Conservation (phyloP, 1,140 invertebrate genomes). For the Argopecten irradians region DNA sequence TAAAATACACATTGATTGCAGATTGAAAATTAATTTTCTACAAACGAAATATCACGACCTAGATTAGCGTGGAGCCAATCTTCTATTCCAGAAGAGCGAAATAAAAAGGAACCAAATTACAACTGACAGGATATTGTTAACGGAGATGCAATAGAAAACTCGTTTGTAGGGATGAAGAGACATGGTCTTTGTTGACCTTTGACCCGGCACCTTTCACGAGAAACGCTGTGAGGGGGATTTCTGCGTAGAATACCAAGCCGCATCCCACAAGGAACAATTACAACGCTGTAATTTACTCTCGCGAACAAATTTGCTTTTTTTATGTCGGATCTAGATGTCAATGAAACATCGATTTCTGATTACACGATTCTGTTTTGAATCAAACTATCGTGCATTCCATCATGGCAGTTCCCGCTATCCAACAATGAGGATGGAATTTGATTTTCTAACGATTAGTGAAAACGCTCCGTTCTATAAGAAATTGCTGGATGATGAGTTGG, state of each 20-base stretch:
- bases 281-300: not conserved
- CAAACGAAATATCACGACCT: not conserved
- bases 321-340: not conserved
- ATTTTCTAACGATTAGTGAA: not conserved
- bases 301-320: constrained; percentile 1
- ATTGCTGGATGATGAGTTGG: not conserved
- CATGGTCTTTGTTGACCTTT: not conserved
- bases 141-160: not conserved
- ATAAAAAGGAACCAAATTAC: not conserved
- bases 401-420: constrained; percentile 7
- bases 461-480: not conserved
- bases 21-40: not conserved
- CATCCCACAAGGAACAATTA: not conserved
- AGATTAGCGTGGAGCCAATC: not conserved
- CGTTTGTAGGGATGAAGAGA: not conserved
- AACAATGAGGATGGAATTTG: not conserved
- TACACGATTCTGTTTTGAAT: not conserved
- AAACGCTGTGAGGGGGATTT: not conserved
- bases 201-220: not conserved
- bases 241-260: not conserved
- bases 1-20: not conserved
- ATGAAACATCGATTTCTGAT: constrained; percentile 4
- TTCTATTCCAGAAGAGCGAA: not conserved
- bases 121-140: not conserved
- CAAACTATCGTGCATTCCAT: not conserved